Conservation (phyloP, 2,888 invertebrate species). For the Limnephilus rhombicus region DNA sequence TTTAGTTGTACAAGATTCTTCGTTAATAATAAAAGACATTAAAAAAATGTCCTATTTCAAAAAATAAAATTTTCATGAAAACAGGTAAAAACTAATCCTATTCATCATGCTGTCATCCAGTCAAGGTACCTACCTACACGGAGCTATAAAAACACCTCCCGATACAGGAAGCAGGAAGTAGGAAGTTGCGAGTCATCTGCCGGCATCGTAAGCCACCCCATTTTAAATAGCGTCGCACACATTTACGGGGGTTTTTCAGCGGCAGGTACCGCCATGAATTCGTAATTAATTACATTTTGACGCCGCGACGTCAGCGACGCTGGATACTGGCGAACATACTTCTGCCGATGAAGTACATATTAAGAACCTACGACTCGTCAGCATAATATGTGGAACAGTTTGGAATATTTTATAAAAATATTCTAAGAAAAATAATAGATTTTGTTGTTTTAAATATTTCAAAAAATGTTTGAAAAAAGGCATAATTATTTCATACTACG, state of each 20-base stretch:
- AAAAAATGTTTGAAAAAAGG: neutral
- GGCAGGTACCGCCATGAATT: slow-evolving; percentile 66
- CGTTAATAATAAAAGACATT: too few species aligned
- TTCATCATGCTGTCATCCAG: neutral
- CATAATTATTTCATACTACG: neutral
- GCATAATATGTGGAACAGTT: neutral
- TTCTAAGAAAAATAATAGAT: too few species aligned
- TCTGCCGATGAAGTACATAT: neutral
- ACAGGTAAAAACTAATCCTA: neutral
- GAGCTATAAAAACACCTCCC: neutral
- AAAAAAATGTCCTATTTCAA: neutral
- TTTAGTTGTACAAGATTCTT: neutral
- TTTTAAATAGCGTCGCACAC: slow-evolving; percentile 33
- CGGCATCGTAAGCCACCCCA: slow-evolving; percentile 14
- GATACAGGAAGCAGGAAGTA: neutral
- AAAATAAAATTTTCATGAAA: neutral
- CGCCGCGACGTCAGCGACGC: slow-evolving; percentile 47
- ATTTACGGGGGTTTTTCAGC: slow-evolving; percentile 59
- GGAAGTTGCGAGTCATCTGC: slow-evolving; percentile 29
- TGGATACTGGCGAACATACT: neutral
- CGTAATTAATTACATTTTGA: slow-evolving; percentile 66
- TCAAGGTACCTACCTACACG: neutral
- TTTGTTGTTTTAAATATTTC: too few species aligned
- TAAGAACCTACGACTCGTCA: neutral
- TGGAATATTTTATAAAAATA: neutral